These are phyloP conservation scores for Callinectes sapidus DNA, from an alignment of 2,888 invertebrate species.

Conservation along the genomic window DNA sequence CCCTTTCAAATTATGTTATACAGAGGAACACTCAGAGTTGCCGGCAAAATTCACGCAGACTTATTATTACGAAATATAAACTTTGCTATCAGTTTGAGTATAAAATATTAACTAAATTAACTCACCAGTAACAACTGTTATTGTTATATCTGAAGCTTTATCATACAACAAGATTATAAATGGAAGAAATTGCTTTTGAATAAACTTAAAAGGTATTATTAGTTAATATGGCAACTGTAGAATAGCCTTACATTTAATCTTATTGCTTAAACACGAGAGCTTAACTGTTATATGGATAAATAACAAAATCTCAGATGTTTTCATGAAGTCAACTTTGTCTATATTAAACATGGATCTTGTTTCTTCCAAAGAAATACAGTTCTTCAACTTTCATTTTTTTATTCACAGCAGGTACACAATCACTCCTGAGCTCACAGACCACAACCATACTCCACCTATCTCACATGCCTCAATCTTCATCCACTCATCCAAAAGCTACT, in stretches of 20 bases:
- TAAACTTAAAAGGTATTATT: too few species aligned
- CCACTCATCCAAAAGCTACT: not conserved
- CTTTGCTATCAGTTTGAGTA: too few species aligned
- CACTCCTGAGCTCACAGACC: constrained; percentile 19
- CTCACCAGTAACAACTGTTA: too few species aligned
- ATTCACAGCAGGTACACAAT: constrained; percentile 10
- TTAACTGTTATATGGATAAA: not conserved
- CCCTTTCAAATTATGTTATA: too few species aligned
- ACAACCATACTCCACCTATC: not conserved
- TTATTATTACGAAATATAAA: too few species aligned
- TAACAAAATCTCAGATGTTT: not conserved
- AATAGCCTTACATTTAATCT: not conserved
- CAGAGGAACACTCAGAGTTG: too few species aligned
- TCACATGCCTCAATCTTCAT: not conserved
- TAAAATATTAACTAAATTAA: too few species aligned
- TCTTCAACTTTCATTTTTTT: not conserved
- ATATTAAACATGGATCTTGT: not conserved
- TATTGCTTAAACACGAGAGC: not conserved
- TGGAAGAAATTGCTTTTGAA: too few species aligned
- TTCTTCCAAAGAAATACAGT: not conserved
- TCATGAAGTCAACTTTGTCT: not conserved
- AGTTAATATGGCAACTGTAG: not conserved
- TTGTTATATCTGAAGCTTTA: too few species aligned
- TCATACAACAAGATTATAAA: too few species aligned
- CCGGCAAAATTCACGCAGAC: too few species aligned